Evolutionary conservation across 2,797 vertebrate genomes (phyloP).

Genomic region (Macrochelys suwanniensis): DNA sequence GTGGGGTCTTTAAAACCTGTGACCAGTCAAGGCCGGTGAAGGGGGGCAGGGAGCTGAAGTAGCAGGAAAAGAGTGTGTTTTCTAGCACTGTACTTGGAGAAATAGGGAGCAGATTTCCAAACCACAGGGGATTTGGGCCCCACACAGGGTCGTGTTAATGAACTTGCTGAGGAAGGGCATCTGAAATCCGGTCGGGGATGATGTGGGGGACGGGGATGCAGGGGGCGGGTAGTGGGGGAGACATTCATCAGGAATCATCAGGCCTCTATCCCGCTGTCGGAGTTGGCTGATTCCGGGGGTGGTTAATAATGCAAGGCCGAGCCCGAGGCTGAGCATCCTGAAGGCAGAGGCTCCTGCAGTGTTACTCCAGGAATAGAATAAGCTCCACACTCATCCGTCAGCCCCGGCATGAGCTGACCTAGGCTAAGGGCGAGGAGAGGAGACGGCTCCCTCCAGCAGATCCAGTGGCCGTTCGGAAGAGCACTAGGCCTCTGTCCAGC

Average conservation of each 20-base stretch:
- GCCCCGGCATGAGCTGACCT: not conserved
- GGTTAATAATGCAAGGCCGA: not conserved
- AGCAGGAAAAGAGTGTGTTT: not conserved
- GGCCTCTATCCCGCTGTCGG: not conserved
- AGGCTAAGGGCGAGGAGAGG: not conserved
- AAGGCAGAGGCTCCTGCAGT: too few relatives aligned
- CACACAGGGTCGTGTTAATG: not conserved
- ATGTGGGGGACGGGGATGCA: too few relatives aligned
- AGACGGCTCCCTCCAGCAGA: not conserved
- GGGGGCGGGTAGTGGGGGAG: too few relatives aligned
- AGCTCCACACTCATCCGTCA: not conserved
- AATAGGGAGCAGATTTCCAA: not conserved
- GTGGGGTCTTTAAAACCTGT: not conserved
- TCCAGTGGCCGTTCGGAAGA: not conserved
- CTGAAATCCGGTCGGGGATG: not conserved
- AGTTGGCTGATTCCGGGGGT: not conserved
- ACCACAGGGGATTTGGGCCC: not conserved
- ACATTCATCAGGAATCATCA: not conserved
- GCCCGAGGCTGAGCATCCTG: accelerated
- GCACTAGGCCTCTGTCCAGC: too few relatives aligned
- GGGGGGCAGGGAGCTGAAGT: too few relatives aligned
- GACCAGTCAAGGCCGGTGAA: not conserved
- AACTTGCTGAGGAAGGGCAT: not conserved
- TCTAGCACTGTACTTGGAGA: not conserved
- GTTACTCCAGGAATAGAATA: too few relatives aligned